phyloP scores from a whole-genome alignment of 2,113 vertebrate genomes.

The Oncorhynchus kisutch region DNA sequence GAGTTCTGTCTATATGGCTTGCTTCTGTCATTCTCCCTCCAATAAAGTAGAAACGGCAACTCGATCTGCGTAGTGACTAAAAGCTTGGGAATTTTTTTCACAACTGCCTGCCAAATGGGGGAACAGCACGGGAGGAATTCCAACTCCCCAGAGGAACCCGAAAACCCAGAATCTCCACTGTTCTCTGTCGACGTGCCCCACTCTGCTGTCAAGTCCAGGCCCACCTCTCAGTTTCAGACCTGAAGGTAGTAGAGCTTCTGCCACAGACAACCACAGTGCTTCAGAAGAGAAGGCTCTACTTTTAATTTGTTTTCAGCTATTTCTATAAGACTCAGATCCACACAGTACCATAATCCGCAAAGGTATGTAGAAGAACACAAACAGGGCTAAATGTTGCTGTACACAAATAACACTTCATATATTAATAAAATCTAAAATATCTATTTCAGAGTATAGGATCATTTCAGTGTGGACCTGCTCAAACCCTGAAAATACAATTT shows the following conservation, averaged over 20 bases:
- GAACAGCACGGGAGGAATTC: slow-evolving; percentile 69
- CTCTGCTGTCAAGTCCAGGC: slow-evolving; percentile 51
- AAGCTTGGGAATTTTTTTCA: slow-evolving; percentile 79
- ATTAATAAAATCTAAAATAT: no score
- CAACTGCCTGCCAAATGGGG: slow-evolving; percentile 77
- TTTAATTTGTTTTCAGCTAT: not conserved
- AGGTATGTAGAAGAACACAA: no score
- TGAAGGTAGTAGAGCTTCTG: slow-evolving; percentile 11
- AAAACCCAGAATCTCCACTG: slow-evolving; percentile 31
- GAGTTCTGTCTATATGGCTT: slow-evolving; percentile 58
- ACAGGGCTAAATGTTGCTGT: no score
- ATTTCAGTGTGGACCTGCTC: not conserved
- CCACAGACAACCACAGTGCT: slow-evolving; percentile 44
- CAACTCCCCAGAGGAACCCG: slow-evolving; percentile 64
- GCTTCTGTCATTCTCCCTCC: slow-evolving; percentile 56
- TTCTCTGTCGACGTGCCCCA: slow-evolving; percentile 49
- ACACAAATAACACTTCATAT: no score
- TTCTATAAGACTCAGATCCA: not conserved
- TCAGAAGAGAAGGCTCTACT: slow-evolving; percentile 8
- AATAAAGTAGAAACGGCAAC: slow-evolving; percentile 71
- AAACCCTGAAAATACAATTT: not conserved
- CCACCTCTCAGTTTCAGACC: slow-evolving; percentile 11
- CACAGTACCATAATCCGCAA: no score
- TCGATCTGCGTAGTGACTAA: slow-evolving; percentile 75
- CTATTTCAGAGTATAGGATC: no score